Evolutionary conservation across 2,113 vertebrate genomes (phyloP).

Genomic region (Heteronetta atricapilla): DNA sequence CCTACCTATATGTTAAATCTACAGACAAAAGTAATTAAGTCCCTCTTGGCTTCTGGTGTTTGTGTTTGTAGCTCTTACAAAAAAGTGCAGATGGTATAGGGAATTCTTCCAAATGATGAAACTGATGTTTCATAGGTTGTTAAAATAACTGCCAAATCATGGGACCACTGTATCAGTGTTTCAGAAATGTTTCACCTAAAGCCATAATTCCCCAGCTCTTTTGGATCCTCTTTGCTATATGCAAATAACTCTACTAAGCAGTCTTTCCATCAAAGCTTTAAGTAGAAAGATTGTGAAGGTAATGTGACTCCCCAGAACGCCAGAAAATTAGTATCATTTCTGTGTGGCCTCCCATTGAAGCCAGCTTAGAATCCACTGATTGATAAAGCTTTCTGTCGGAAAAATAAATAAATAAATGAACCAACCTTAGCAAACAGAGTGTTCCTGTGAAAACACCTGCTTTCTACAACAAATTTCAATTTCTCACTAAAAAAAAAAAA

Average conservation of each 20-base stretch:
- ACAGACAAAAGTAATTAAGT: neutral
- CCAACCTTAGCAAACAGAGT: neutral
- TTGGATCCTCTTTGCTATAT: neutral
- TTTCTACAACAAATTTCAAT: neutral
- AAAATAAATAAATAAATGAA: neutral
- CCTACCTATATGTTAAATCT: neutral
- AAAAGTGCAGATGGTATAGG: neutral
- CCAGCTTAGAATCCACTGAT: neutral
- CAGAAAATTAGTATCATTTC: neutral
- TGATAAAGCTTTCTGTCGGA: neutral
- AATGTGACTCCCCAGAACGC: neutral
- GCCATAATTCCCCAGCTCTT: neutral
- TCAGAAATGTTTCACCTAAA: neutral
- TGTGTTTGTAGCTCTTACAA: neutral
- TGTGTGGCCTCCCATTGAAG: neutral
- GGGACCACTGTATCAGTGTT: neutral
- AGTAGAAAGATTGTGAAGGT: neutral
- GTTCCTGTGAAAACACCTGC: neutral
- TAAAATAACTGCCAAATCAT: neutral
- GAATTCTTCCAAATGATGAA: neutral
- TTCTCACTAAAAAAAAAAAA: neutral
- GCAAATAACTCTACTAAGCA: neutral
- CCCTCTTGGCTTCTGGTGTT: neutral
- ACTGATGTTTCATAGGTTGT: neutral
- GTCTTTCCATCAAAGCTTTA: neutral